Evolutionary conservation across 2,888 invertebrate genomes (phyloP).

Genomic region (Melinaea menophilus): DNA sequence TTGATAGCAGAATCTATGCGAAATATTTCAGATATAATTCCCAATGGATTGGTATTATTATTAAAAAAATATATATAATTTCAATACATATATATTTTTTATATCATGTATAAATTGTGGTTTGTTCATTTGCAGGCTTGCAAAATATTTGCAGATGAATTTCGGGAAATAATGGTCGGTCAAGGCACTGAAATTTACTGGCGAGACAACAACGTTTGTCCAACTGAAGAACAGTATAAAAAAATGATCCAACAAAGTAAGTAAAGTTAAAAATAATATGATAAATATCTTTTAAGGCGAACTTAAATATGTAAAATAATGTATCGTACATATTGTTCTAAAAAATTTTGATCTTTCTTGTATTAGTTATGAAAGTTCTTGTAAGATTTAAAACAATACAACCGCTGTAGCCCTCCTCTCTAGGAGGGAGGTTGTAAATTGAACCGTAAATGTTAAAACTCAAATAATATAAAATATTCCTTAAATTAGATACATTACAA

Average conservation of each 20-base stretch:
- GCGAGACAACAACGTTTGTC: slow-evolving; percentile 92
- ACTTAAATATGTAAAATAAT: too few species aligned
- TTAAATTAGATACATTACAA: too few species aligned
- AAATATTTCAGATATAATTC: neutral
- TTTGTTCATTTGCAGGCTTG: slow-evolving; percentile 11
- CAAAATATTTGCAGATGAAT: slow-evolving; percentile 9
- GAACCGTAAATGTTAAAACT: too few species aligned
- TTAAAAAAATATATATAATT: neutral
- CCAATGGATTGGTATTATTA: neutral
- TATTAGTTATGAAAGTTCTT: too few species aligned
- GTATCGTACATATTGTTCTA: too few species aligned
- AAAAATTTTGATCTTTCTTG: too few species aligned
- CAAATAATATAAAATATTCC: too few species aligned
- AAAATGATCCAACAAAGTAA: slow-evolving; percentile 88
- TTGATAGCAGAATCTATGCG: slow-evolving; percentile 1
- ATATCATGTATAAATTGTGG: neutral
- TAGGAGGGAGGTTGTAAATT: too few species aligned
- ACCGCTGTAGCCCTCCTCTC: too few species aligned
- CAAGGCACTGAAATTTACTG: slow-evolving; percentile 97
- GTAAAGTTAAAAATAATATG: slow-evolving; percentile 16
- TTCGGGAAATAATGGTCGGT: slow-evolving; percentile 86
- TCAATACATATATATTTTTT: neutral
- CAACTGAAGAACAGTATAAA: slow-evolving; percentile 90
- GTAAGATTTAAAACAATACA: too few species aligned
- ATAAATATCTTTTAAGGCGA: too few species aligned